Evolutionary conservation across 2,113 vertebrate species (phyloP).

Genomic region (Sturnira hondurensis): DNA sequence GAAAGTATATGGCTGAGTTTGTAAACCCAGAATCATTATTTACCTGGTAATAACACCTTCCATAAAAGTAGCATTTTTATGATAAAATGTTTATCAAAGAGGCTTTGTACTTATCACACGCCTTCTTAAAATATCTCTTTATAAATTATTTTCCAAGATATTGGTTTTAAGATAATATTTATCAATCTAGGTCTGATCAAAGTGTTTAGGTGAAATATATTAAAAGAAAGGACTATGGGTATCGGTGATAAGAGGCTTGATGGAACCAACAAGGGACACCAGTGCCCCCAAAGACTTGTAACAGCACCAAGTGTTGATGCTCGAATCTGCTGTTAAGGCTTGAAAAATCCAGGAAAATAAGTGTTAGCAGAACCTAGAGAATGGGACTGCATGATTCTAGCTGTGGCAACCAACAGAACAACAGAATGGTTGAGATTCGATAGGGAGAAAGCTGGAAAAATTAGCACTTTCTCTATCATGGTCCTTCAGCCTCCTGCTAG

Average conservation of each 20-base stretch:
- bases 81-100: background rate
- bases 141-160: background rate
- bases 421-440: background rate
- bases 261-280: background rate
- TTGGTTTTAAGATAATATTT: background rate
- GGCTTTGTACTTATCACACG: background rate
- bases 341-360: background rate
- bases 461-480: background rate
- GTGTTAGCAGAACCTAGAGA: background rate
- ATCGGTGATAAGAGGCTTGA: background rate
- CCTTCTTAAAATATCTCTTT: background rate
- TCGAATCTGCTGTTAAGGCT: too few species aligned
- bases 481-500: background rate
- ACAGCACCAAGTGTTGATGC: background rate
- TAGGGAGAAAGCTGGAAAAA: background rate
- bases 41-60: background rate
- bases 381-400: background rate
- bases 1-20: background rate
- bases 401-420: background rate
- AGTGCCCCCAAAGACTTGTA: background rate
- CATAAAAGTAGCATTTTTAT: background rate
- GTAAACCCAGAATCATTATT: background rate
- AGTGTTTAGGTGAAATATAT: background rate
- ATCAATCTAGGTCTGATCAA: background rate
- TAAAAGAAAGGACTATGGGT: background rate